phyloP scores from a whole-genome alignment of 2,888 invertebrate genomes.

The Sicus ferrugineus region DNA sequence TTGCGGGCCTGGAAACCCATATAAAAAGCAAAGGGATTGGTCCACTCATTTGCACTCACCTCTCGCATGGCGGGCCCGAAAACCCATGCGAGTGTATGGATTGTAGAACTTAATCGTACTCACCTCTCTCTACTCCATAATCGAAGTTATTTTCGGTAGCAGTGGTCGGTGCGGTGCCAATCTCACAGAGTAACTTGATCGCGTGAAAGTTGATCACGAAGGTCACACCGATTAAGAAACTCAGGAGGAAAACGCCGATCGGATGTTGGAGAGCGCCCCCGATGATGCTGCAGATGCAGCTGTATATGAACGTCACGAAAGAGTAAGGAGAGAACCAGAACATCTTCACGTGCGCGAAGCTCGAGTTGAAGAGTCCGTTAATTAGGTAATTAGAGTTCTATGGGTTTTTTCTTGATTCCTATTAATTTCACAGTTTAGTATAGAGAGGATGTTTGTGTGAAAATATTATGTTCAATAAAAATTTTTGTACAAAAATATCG shows the following conservation, averaged over 20 bases:
- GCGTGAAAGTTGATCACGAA: constrained; percentile 46
- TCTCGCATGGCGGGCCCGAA: constrained; percentile 48
- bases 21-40: not conserved
- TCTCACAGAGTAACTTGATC: constrained; percentile 45
- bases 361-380: no score
- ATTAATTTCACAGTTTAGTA: no score
- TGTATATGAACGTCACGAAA: constrained; percentile 39
- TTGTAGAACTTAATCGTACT: constrained; percentile 35
- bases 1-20: constrained; percentile 57
- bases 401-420: no score
- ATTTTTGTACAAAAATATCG: constrained; percentile 2
- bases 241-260: constrained; percentile 46
- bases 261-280: constrained; percentile 50
- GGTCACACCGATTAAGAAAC: constrained; percentile 47
- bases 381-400: no score
- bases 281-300: constrained; percentile 44
- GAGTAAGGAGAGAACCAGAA: constrained; percentile 44
- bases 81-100: no score
- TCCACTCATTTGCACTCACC: no score
- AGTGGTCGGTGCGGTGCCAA: constrained; percentile 31
- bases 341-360: constrained; percentile 39
- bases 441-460: no score
- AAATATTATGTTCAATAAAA: no score
- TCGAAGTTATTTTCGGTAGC: no score
- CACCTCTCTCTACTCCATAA: no score